Evolutionary conservation across 2,113 vertebrate genomes (phyloP).

Genomic region (Toxotes jaculatrix): DNA sequence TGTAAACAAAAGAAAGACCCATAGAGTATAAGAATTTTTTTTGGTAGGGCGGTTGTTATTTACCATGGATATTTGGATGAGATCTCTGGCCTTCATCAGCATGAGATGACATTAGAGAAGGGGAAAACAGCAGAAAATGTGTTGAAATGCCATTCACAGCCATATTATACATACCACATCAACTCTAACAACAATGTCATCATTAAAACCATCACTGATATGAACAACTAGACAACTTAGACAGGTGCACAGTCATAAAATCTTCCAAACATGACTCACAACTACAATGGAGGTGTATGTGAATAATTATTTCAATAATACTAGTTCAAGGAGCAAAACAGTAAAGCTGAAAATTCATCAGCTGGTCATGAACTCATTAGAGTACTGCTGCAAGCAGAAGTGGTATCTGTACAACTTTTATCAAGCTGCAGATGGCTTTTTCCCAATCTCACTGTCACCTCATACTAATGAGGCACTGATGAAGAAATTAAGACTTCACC

Average conservation of each 20-base stretch:
- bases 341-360: constrained; percentile 19
- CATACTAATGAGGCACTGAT: constrained; percentile 73
- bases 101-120: constrained; percentile 82
- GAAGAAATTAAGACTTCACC: constrained; percentile 56
- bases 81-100: constrained; percentile 85
- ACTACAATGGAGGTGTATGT: constrained; percentile 41
- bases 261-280: constrained; percentile 30
- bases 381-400: constrained; percentile 47
- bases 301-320: constrained; percentile 12
- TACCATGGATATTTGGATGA: constrained; percentile 86
- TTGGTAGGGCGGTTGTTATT: constrained; percentile 78
- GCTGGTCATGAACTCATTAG: constrained; percentile 47
- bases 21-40: background rate
- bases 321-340: background rate
- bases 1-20: background rate
- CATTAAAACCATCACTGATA: constrained; percentile 39
- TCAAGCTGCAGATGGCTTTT: constrained; percentile 55
- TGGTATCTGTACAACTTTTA: constrained; percentile 31
- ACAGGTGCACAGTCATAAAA: constrained; percentile 50
- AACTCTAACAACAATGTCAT: constrained; percentile 49
- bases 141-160: constrained; percentile 73
- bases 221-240: constrained; percentile 42
- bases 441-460: constrained; percentile 74
- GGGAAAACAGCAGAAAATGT: constrained; percentile 80
- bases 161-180: constrained; percentile 58